A percentile compares a stretch with the other conserved stretches of the same genome.
These are phyloP conservation scores for Unio delphinus DNA, from an alignment of 2,888 invertebrate species.

Conservation along the genomic window DNA sequence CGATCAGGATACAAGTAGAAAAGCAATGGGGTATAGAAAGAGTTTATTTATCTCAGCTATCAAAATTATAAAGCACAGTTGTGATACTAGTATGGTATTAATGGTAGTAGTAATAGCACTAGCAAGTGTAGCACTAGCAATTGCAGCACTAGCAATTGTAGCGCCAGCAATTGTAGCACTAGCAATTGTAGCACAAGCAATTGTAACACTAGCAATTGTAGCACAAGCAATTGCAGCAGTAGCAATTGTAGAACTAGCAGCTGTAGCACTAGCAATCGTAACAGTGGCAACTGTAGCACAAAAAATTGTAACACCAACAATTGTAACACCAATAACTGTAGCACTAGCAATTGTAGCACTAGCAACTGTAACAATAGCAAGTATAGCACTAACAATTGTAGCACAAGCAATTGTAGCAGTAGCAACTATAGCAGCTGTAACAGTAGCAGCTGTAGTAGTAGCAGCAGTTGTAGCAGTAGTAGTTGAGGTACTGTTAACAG, in stretches of 20 bases:
- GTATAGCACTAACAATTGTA: slow-evolving; percentile 7
- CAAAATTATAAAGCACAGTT: too few species aligned
- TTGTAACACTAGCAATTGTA: not conserved
- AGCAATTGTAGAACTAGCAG: slow-evolving; percentile 1
- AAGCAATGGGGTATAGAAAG: too few species aligned
- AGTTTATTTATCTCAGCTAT: too few species aligned
- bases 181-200: not conserved
- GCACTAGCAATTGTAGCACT: too few species aligned
- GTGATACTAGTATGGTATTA: too few species aligned
- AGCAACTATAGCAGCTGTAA: slow-evolving; percentile 5
- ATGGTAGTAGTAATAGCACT: too few species aligned
- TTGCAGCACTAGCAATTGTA: not conserved
- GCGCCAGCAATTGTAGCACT: slow-evolving; percentile 3
- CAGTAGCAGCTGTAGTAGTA: slow-evolving; percentile 5
- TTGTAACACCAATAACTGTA: not conserved
- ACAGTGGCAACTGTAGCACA: not conserved
- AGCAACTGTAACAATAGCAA: slow-evolving; percentile 1
- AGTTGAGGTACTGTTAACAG: not conserved
- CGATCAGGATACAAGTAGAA: too few species aligned
- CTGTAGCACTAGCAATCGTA: not conserved
- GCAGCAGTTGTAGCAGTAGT: slow-evolving; percentile 8
- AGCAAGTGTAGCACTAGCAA: not conserved
- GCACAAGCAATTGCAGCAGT: not conserved
- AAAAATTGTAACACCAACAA: too few species aligned
- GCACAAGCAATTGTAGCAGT: slow-evolving; percentile 2